Conservation (phyloP, 2,113 vertebrate species). For the Ictalurus punctatus region DNA sequence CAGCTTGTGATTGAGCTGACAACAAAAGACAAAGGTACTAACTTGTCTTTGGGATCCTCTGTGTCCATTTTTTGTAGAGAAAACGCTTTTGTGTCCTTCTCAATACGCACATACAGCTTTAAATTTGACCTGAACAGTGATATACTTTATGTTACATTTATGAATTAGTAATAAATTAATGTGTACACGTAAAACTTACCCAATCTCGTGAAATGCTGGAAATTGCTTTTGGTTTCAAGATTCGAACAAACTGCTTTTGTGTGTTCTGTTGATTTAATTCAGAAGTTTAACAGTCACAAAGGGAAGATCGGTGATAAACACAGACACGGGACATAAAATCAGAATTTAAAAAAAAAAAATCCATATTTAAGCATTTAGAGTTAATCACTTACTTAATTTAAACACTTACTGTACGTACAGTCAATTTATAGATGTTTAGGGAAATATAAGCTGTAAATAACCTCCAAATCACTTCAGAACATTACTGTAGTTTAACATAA, state of each 20-base stretch:
- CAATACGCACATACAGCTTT: background rate
- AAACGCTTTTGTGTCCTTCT: background rate
- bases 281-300: background rate
- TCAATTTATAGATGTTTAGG: background rate
- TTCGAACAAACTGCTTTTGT: background rate
- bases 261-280: background rate
- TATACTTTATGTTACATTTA: background rate
- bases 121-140: background rate
- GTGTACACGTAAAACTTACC: background rate
- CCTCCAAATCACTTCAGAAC: background rate
- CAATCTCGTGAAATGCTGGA: background rate
- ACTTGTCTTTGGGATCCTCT: conserved; percentile 51
- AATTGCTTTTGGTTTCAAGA: background rate
- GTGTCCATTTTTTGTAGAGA: conserved; percentile 17
- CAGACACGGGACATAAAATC: background rate
- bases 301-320: background rate
- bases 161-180: background rate
- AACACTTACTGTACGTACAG: no score
- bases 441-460: background rate
- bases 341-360: no score
- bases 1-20: background rate
- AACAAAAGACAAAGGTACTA: background rate
- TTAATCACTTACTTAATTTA: background rate
- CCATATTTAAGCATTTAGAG: background rate
- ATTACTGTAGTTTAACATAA: background rate